Base-by-base conservation (phyloP, 2,888 invertebrate genomes). In the Tachina grossa region DNA sequence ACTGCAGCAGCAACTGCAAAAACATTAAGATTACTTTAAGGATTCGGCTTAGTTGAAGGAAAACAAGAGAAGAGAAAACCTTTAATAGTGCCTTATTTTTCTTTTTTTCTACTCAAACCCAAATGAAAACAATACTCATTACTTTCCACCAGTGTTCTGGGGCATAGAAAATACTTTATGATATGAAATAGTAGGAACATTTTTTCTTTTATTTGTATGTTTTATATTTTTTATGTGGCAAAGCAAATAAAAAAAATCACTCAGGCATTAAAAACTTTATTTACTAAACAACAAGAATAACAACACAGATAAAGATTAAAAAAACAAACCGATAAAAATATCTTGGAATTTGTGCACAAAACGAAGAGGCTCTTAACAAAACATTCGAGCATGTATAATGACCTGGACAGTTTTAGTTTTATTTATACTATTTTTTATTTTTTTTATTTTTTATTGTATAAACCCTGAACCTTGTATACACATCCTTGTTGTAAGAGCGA, bases 321-420 rank as follows among this genome's bases (percentile, higher is more conserved):
- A 41, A 51, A 22, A 31, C 16, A 59, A 51, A 66, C 43, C 14
- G 10, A 72, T 39, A 39, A 71, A 69, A 51, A 9, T 22, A 11
- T 71, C 45, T 45, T 71, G 57, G n/a, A 77, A 43, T 68, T 63
- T 14, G 41, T 31, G 55, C n/a, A 72, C 47, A 65, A 49, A 72
- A 72, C 13, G 31, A 63, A 72, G 77, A 65, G 85, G 13, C 72
- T 72, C 83, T 85, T 85, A 66, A 49, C 72, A 76, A 85, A 76
- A 76, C 61, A 85, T 57, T 80, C 22, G 49, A 83, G 79, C 72
- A 45, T 63, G 55, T 76, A 71, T 80, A 85, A 85, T 83, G 76
- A 85, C 83, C 72, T 83, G 79, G 85, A 68, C 76, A 80, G 57
- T 57, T 82, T 74, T 74, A 16, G 45, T 71, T 55, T 41, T 55